phyloP scores from a whole-genome alignment of 2,888 invertebrate genomes.

The Tenthredo distinguenda region DNA sequence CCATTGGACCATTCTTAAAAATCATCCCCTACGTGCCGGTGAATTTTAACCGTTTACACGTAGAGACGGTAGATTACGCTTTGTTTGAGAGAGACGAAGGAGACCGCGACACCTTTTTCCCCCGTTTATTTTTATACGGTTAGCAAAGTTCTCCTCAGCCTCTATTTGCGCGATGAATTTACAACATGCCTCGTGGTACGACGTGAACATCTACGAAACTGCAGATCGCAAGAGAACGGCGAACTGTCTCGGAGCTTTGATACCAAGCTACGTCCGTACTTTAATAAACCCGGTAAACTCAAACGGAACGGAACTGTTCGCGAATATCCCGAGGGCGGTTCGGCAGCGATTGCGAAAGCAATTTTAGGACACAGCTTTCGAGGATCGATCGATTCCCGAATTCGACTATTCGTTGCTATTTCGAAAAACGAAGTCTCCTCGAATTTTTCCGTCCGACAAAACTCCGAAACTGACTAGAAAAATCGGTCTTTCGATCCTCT shows the following conservation, averaged over 20 bases:
- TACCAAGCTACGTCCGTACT: neutral
- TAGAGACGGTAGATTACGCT: too few relatives aligned
- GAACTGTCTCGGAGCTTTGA: slow-evolving; percentile 1
- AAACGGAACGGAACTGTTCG: neutral
- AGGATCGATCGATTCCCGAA: neutral
- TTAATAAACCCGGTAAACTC: neutral
- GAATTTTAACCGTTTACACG: neutral
- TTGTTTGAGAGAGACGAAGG: too few relatives aligned
- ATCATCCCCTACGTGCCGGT: neutral
- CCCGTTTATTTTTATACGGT: neutral
- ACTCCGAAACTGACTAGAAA: too few relatives aligned
- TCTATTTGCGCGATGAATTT: neutral
- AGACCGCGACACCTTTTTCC: neutral
- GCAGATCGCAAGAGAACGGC: neutral
- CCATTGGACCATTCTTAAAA: neutral
- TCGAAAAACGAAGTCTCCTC: too few relatives aligned
- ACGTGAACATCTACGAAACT: neutral
- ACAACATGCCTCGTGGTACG: neutral
- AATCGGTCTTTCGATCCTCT: too few relatives aligned
- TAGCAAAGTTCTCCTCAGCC: neutral
- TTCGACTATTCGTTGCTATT: too few relatives aligned
- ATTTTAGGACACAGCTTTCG: neutral
- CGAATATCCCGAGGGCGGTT: neutral
- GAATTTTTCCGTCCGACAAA: too few relatives aligned
- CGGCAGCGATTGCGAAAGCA: neutral